Evolutionary conservation across 1,140 invertebrate genomes (phyloP).

Genomic region (Saccostrea echinata): DNA sequence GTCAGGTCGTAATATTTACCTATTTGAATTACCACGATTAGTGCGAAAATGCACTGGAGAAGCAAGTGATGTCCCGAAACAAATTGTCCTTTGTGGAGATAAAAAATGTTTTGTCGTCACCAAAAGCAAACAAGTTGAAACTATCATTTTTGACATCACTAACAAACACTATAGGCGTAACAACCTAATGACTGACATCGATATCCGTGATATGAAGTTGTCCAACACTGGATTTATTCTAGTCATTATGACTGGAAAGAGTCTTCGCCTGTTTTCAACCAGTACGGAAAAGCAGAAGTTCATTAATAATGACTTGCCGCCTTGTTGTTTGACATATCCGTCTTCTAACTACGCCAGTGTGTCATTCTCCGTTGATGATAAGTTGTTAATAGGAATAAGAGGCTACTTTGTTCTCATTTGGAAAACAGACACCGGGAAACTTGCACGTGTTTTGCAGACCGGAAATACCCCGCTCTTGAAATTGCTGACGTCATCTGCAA

Average conservation of each 20-base stretch:
- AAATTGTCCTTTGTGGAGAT: constrained; percentile 66
- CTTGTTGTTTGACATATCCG: constrained; percentile 66
- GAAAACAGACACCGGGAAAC: constrained; percentile 67
- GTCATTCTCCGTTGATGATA: constrained; percentile 71
- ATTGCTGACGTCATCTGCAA: constrained; percentile 68
- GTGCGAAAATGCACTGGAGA: constrained; percentile 67
- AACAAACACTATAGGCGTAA: constrained; percentile 60
- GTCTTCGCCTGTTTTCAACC: constrained; percentile 66
- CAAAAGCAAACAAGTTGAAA: constrained; percentile 66
- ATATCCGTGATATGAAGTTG: constrained; percentile 66
- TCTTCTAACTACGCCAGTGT: constrained; percentile 70
- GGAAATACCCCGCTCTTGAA: constrained; percentile 63
- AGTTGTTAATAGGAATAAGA: constrained; percentile 68
- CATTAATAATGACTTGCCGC: constrained; percentile 66
- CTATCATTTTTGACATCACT: constrained; percentile 65
- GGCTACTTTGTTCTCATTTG: constrained; percentile 74
- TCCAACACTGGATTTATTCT: constrained; percentile 67
- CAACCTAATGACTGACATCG: constrained; percentile 68
- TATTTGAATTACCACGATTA: constrained; percentile 84
- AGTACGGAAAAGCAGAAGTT: constrained; percentile 57
- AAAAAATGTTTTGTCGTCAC: constrained; percentile 70
- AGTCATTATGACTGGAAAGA: constrained; percentile 64
- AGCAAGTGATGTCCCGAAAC: constrained; percentile 66
- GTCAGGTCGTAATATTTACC: constrained; percentile 87
- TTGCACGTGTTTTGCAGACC: constrained; percentile 69